Percentiles rank a stretch among this genome's conserved stretches.
phyloP scores from a whole-genome alignment of 2,888 invertebrate species.

The Cryptocheilus praepositus region DNA sequence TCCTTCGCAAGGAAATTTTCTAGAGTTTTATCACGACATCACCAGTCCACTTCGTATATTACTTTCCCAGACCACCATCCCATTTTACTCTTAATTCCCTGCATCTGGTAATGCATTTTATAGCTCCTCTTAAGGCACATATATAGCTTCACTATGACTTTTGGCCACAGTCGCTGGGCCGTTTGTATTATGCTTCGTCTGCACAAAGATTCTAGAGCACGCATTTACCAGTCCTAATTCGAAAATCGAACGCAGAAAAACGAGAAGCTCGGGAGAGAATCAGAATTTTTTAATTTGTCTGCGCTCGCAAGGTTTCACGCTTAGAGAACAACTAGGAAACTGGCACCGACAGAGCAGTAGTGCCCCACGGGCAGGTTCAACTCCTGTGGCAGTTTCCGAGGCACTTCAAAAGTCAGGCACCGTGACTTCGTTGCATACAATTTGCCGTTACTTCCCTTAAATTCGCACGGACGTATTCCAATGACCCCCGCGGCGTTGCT shows the following conservation, averaged over 20 bases:
- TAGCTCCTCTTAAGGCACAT: too few species aligned
- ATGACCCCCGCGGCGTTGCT: slow-evolving; percentile 19
- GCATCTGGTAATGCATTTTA: too few species aligned
- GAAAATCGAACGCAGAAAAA: background rate
- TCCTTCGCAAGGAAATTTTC: too few species aligned
- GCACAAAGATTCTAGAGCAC: too few species aligned
- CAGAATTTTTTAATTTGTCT: background rate
- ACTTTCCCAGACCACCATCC: too few species aligned
- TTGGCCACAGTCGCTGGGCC: too few species aligned
- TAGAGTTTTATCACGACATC: too few species aligned
- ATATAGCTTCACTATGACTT: too few species aligned
- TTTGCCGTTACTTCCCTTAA: slow-evolving; percentile 34
- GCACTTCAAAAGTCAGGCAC: slow-evolving; percentile 39
- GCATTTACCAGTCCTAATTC: too few species aligned
- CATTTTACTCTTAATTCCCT: too few species aligned
- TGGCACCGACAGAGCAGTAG: slow-evolving; percentile 3
- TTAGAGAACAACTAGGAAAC: slow-evolving; percentile 2
- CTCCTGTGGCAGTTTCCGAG: slow-evolving; percentile 18
- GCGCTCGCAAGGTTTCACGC: background rate
- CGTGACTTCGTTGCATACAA: slow-evolving; percentile 39
- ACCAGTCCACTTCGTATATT: too few species aligned
- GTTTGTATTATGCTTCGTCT: too few species aligned
- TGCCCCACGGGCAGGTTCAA: slow-evolving; percentile 18
- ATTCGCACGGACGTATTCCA: slow-evolving; percentile 28
- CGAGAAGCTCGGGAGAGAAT: background rate